A percentile compares a stretch with the other conserved stretches of the same genome.
phyloP scores from a whole-genome alignment of 2,888 invertebrate species.

The Drosophila fulvimacula region DNA sequence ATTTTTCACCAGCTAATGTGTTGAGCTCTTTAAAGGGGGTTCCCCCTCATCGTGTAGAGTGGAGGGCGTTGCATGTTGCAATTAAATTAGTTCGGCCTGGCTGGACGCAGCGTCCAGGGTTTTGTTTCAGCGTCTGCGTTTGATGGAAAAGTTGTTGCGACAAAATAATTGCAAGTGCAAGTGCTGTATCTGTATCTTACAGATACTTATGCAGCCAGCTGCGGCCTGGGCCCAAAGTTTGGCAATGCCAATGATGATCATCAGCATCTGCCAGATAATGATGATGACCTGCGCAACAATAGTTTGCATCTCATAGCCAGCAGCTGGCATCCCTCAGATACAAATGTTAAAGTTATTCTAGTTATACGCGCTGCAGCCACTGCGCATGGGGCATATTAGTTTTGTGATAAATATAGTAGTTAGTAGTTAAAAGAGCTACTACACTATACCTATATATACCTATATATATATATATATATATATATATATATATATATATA shows the following conservation, averaged over 20 bases:
- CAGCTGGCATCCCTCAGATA: constrained; percentile 47
- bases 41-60: neutral
- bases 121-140: constrained; percentile 52
- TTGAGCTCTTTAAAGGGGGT: constrained; percentile 4
- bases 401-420: neutral
- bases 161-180: constrained; percentile 59
- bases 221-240: constrained; percentile 49
- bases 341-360: constrained; percentile 42
- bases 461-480: neutral
- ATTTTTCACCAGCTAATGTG: neutral
- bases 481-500: neutral
- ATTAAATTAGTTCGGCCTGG: constrained; percentile 65
- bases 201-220: constrained; percentile 26
- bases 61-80: constrained; percentile 64
- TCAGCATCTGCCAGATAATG: constrained; percentile 22
- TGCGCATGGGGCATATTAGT: neutral
- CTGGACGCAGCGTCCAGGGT: constrained; percentile 38
- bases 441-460: neutral
- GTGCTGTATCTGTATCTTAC: constrained; percentile 47
- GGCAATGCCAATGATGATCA: constrained; percentile 10
- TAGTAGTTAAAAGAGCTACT: too few relatives aligned
- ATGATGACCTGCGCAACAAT: constrained; percentile 75
- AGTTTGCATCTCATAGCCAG: constrained; percentile 66
- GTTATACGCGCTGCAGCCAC: neutral
- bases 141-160: constrained; percentile 76